A percentile compares a stretch with the other conserved stretches of the same genome.
Conservation (phyloP, 2,113 vertebrate genomes). For the Vicugna pacos region DNA sequence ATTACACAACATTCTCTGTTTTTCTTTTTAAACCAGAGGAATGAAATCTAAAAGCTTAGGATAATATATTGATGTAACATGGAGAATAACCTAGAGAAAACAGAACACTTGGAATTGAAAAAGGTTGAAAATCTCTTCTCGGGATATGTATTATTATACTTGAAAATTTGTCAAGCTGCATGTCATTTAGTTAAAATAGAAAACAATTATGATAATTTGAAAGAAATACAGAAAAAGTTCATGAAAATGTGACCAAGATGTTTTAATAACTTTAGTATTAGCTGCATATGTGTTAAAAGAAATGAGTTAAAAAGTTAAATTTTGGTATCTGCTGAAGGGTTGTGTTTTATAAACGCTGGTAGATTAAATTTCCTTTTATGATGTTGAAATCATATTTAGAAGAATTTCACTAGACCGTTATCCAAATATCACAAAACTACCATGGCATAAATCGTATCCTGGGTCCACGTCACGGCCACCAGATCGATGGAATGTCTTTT, state of each 20-base stretch:
- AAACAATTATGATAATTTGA: conserved; percentile 35
- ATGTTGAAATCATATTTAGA: conserved; percentile 63
- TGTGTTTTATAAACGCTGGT: conserved; percentile 46
- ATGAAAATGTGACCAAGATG: conserved; percentile 7
- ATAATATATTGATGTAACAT: not conserved
- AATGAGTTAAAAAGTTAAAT: conserved; percentile 25
- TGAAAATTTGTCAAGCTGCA: conserved; percentile 1
- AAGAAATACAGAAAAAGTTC: conserved; percentile 7
- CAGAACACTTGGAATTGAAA: conserved; percentile 11
- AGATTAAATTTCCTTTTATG: conserved; percentile 70
- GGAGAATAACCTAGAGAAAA: conserved; percentile 23
- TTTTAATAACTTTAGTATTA: conserved; percentile 46
- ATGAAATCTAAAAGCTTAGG: not conserved
- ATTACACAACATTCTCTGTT: not conserved
- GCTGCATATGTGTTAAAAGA: conserved; percentile 7
- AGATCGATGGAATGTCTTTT: conserved; percentile 51
- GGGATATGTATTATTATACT: not conserved
- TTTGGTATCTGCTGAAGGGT: conserved; percentile 34
- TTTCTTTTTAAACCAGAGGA: conserved; percentile 5
- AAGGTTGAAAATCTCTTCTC: not conserved
- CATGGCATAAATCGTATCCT: conserved; percentile 36
- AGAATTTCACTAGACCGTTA: conserved; percentile 40
- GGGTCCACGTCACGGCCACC: conserved; percentile 8
- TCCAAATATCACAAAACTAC: conserved; percentile 47
- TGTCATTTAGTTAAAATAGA: conserved; percentile 28